Evolutionary conservation across 1,140 invertebrate genomes (phyloP), one percentile per base, ranked within the genome.

Genomic region (Lucilia cuprina): DNA sequence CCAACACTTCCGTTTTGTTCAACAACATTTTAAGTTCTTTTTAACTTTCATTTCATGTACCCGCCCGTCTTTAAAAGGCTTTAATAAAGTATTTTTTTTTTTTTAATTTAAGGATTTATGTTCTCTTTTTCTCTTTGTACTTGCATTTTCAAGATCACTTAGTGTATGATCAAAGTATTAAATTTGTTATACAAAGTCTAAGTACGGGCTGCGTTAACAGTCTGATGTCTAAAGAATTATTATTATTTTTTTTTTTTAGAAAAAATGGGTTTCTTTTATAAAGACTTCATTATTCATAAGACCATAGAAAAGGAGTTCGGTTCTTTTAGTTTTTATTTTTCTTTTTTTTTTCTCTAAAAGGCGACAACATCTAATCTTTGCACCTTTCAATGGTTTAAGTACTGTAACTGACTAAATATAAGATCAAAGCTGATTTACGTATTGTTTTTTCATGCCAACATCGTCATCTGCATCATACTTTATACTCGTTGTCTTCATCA

Each of bases 341-440:
- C n/a, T n/a, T 70, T 70, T 70, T 21, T 19, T 5, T 60, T 70
- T 21, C 13, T 50, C 25, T 80, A 49, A 80, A 80, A 49, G 77
- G 77, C 77, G 77, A 80, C 77, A 80, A 80, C 77, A 80, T 80
- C 77, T 80, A 80, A 80, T 80, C 77, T 80, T 80, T 80, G 77
- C 77, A 80, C 77, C 77, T 80, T 80, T 80, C 77, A 80, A 80
- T 80, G 41, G 47, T 49, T 80, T 80, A 80, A 80, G 77, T 80
- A 49, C 77, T 49, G 17, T 25, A 80, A 25, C 77, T 80, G 77
- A 80, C 77, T 80, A 49, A 80, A 80, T 80, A 80, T 21, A 50
- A 80, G 77, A 80, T 80, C 77, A 80, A 80, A 80, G 77, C n/a
- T 8, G n/a, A 49, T 25, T 47, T 47, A 25, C 5, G n/a, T 49